These are phyloP conservation scores for Drosophila sturtevanti DNA, from an alignment of 1,140 invertebrate species.

Conservation along the genomic window DNA sequence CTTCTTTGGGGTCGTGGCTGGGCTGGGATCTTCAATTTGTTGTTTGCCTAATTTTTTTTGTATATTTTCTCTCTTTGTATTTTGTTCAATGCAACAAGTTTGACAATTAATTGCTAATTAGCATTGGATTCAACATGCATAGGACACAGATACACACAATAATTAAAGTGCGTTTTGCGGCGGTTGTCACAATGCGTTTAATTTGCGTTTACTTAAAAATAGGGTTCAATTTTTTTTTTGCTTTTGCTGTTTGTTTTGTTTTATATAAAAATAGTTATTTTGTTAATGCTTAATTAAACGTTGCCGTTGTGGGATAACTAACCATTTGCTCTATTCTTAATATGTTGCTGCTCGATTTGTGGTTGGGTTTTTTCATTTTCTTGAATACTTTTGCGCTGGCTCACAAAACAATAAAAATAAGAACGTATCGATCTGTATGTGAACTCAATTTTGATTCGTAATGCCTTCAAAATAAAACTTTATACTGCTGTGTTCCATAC, in stretches of 20 bases:
- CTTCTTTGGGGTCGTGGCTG: slow-evolving; percentile 18
- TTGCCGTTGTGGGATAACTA: slow-evolving; percentile 67
- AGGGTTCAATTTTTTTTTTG: slow-evolving; percentile 34
- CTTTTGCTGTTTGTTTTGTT: slow-evolving; percentile 22
- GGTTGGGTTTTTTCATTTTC: neutral
- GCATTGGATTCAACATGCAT: slow-evolving; percentile 28
- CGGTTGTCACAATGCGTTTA: slow-evolving; percentile 39
- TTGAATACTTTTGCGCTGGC: slow-evolving; percentile 61
- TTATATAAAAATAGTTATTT: slow-evolving; percentile 80
- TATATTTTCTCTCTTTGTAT: slow-evolving; percentile 2
- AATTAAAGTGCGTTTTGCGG: neutral
- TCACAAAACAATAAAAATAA: slow-evolving; percentile 29
- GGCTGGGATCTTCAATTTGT: slow-evolving; percentile 12
- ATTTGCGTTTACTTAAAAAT: slow-evolving; percentile 67
- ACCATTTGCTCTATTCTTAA: slow-evolving; percentile 50
- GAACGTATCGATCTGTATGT: slow-evolving; percentile 9
- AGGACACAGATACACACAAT: slow-evolving; percentile 1
- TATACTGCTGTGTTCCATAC: too few relatives aligned
- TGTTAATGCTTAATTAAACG: slow-evolving; percentile 78
- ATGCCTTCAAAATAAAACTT: neutral
- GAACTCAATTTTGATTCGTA: neutral
- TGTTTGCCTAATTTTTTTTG: slow-evolving; percentile 18
- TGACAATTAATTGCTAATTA: slow-evolving; percentile 60
- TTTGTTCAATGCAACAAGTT: slow-evolving; percentile 42
- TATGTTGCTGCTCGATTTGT: slow-evolving; percentile 45